phyloP scores from a whole-genome alignment of 2,888 invertebrate species.

The Anthophora plumipes region DNA sequence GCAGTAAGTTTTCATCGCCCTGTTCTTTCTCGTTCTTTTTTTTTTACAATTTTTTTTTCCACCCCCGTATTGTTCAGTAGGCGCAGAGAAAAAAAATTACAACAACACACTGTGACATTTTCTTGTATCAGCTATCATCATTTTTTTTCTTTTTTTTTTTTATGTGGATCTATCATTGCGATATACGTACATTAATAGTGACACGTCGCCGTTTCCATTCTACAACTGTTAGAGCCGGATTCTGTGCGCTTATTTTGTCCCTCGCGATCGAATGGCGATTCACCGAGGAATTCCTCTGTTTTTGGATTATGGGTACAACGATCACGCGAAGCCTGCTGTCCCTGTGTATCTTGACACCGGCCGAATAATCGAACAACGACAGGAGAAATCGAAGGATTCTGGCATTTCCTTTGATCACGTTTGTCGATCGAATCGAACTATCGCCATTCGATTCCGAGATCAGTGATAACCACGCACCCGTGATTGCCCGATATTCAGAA shows the following conservation, averaged over 20 bases:
- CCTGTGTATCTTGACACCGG: not conserved
- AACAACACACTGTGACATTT: conserved; percentile 30
- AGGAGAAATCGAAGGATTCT: not conserved
- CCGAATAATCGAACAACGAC: not conserved
- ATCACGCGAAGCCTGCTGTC: not conserved
- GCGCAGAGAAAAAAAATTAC: too few relatives aligned
- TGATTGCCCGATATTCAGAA: conserved; percentile 53
- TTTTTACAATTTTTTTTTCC: too few relatives aligned
- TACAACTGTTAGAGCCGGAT: conserved; percentile 20
- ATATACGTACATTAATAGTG: too few relatives aligned
- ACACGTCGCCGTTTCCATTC: conserved; percentile 23
- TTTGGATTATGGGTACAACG: not conserved
- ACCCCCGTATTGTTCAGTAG: conserved; percentile 55
- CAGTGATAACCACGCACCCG: conserved; percentile 27
- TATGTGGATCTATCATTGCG: conserved; percentile 29
- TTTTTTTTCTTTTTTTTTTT: too few relatives aligned
- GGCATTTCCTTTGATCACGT: not conserved
- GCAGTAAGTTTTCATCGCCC: conserved; percentile 69
- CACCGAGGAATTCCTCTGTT: not conserved
- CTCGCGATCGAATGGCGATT: conserved; percentile 50
- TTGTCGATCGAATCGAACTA: not conserved
- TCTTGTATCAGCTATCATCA: conserved; percentile 42
- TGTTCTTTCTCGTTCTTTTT: conserved; percentile 49
- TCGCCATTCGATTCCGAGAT: conserved; percentile 64
- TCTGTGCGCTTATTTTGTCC: conserved; percentile 22